Base-by-base conservation (phyloP, 2,797 vertebrate species). In the Danio kyathit region DNA sequence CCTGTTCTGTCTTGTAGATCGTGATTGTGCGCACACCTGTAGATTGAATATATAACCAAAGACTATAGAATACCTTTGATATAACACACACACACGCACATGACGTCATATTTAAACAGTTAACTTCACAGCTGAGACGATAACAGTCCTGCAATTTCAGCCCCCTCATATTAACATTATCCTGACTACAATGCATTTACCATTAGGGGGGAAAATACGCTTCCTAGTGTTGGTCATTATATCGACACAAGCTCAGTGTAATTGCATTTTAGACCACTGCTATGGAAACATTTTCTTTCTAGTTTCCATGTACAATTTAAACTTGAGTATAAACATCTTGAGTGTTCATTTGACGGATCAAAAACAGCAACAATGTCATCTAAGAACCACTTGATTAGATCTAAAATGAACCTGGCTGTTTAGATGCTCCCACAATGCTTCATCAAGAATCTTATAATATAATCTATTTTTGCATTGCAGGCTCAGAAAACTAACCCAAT, bases 401-500 rank as follows among this genome's bases (percentile, higher is more conserved):
- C 9, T 13, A 21, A 76, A 64, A 41, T 19, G 52, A 76, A 19
- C 29, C 29, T 21, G 7, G 14, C 60, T n/a, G 41, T 77, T 67
- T 56, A 7, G 43, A 52, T 51, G 59, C 21, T 49, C 11, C 6
- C 51, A 17, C 52, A 57, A 16, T 48, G 54, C 43, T 59, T 59
- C 21, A 60, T 51, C 44, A 61, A n/a, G 43, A 40, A 44, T 57
- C 21, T 19, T 29, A 43, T 71, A 71, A 29, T 51, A 61, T 10
- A 12, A 81, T 52, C 70, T 75, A 56, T 46, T 78, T 40, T n/a
- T 11, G n/a, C 17, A 80, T 19, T 38, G 76, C 16, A 61, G 17
- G 8, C 82, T 84, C 57, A 44, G 74, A 63, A 46, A 82, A 70
- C 17, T 52, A 54, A 40, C 0, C 38, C 12, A 16, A 76, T 60